Base-by-base conservation (phyloP, 2,113 vertebrate genomes). In the Henicopernis longicauda region DNA sequence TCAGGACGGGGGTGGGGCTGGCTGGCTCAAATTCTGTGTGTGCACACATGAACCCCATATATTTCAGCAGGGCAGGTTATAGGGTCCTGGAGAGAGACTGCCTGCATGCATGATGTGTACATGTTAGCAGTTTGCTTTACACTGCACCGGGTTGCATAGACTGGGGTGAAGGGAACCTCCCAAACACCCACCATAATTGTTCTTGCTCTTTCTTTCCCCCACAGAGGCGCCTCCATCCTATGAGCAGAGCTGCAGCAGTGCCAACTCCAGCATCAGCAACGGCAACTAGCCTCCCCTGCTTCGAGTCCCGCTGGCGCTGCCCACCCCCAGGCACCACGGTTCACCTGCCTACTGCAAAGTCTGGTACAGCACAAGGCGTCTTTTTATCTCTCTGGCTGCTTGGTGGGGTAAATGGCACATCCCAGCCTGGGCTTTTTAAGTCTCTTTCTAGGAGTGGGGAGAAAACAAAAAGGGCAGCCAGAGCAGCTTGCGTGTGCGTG, bases 141-240 rank as follows among this genome's bases (percentile, higher is more conserved):
- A 63, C 44, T 21, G 40, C 38, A 7, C 72, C 4, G 2, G 32
- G 10, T 74, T 50, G 11, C 58, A 11, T 4, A 19, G 21, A 3
- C 26, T 16, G n/a, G 47, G 42, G 11, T 67, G 72, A 90, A 89
- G 58, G 40, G 55, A 72, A 54, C 61, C n/a, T 79, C 45, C 76
- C 49, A 42, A 45, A 57, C 5, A 2, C 42, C 44, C 61, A 16
- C 65, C 13, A 9, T 63, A 90, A 95, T 59, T 2, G 2, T 82
- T 82, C 12, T 32, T 72, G 4, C 18, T 87, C 29, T 73, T 66
- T 38, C 32, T 90, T 42, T 76, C 7, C 93, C 36, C 96, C 18
- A 1, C 98, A 99, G 99, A 99, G 61, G 98, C 99, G 3, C 99
- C 99, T 26, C 99, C 99, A 9, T 98, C 99, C 49, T 99, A 99